These are phyloP conservation scores for Percopsis omiscomaycus DNA, from an alignment of 2,797 vertebrate genomes.

Conservation along the genomic window DNA sequence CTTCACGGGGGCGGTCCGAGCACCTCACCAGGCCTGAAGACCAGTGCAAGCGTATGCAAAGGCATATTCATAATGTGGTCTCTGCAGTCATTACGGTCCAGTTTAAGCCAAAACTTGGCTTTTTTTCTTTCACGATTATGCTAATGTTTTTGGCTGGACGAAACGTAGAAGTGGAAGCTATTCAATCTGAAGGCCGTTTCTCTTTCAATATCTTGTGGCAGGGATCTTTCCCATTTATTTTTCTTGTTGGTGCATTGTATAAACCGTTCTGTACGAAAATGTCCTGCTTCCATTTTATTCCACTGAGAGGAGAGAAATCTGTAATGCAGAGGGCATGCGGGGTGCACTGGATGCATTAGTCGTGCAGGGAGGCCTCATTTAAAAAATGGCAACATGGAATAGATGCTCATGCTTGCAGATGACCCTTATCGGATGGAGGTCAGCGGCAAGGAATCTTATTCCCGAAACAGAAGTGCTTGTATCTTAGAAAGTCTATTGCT, in stretches of 20 bases:
- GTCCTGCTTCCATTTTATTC: slow-evolving; percentile 33
- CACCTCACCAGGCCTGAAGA: slow-evolving; percentile 18
- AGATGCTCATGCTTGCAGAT: slow-evolving; percentile 34
- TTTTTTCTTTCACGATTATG: slow-evolving; percentile 13
- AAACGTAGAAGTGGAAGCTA: slow-evolving; percentile 28
- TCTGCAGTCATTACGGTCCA: slow-evolving; percentile 22
- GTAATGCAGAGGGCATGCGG: slow-evolving; percentile 16
- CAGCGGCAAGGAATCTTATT: slow-evolving; percentile 48
- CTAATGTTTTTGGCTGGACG: slow-evolving; percentile 27
- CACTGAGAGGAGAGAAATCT: slow-evolving; percentile 1
- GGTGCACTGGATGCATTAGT: slow-evolving; percentile 24
- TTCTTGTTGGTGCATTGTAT: slow-evolving; percentile 6
- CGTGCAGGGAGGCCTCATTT: slow-evolving; percentile 15
- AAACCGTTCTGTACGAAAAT: slow-evolving; percentile 8
- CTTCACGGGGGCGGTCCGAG: slow-evolving; percentile 13
- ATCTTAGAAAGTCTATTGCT: slow-evolving; percentile 34
- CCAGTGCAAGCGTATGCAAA: slow-evolving; percentile 6
- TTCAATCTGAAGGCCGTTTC: slow-evolving; percentile 27
- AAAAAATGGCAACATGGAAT: slow-evolving; percentile 39
- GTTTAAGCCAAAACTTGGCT: slow-evolving; percentile 24
- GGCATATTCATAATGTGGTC: slow-evolving; percentile 31
- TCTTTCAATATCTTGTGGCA: slow-evolving; percentile 10
- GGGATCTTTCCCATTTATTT: neutral
- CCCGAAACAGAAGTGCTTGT: slow-evolving; percentile 41
- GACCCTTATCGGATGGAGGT: slow-evolving; percentile 57